Evolutionary conservation across 2,888 invertebrate genomes (phyloP).

Genomic region (Cryptocheilus praepositus): DNA sequence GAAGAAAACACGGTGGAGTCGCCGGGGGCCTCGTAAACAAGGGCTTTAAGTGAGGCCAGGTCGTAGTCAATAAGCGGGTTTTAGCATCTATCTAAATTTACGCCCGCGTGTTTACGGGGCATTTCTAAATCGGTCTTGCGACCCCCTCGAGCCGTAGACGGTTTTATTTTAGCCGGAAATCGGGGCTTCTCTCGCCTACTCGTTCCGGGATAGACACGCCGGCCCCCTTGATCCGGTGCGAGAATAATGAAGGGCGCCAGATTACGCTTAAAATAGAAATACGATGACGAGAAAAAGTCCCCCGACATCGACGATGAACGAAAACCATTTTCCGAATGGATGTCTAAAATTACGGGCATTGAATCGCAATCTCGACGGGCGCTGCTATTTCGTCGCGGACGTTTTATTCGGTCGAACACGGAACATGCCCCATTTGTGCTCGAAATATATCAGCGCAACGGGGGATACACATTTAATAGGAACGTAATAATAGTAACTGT

Average conservation of each 20-base stretch:
- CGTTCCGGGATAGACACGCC: not conserved
- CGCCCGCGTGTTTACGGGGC: constrained; percentile 39
- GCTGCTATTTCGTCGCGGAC: no score
- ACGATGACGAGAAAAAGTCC: not conserved
- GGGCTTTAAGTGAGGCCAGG: constrained; percentile 22
- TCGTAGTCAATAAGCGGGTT: constrained; percentile 41
- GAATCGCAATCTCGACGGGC: no score
- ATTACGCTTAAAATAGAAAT: constrained; percentile 31
- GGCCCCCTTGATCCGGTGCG: constrained; percentile 26
- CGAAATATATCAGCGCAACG: no score
- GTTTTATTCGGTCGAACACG: no score
- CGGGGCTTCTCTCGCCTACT: constrained; percentile 15
- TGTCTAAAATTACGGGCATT: no score
- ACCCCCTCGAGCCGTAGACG: constrained; percentile 43
- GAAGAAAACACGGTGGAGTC: no score
- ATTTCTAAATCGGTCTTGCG: constrained; percentile 50
- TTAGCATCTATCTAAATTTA: constrained; percentile 48
- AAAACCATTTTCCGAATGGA: not conserved
- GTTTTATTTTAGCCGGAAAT: constrained; percentile 52
- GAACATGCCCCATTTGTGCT: no score
- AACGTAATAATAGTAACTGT: no score
- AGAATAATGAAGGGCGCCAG: not conserved
- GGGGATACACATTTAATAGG: no score
- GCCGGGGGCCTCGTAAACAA: constrained; percentile 32
- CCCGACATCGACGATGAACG: not conserved